These are phyloP conservation scores for Andricus grossulariae DNA, from an alignment of 1,140 invertebrate species.

Conservation along the genomic window DNA sequence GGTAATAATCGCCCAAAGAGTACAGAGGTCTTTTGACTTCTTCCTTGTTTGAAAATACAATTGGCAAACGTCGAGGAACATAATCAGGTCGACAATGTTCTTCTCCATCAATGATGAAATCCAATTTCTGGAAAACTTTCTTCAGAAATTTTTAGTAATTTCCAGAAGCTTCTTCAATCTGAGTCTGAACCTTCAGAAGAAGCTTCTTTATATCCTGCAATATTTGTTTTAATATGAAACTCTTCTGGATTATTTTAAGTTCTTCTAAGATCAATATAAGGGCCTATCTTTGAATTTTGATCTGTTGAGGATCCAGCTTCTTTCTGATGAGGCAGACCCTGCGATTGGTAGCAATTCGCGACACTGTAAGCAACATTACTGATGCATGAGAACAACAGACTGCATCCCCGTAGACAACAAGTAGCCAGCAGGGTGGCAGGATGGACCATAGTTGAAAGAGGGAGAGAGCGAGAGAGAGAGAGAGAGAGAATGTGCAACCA, in stretches of 20 bases:
- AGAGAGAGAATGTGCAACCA: conserved; percentile 35
- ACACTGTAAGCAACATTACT: conserved; percentile 44
- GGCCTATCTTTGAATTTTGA: no score
- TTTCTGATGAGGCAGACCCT: background rate
- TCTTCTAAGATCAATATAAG: no score
- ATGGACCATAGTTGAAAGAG: conserved; percentile 30
- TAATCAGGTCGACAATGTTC: conserved; percentile 65
- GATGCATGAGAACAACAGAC: conserved; percentile 38
- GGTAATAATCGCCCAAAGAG: conserved; percentile 70
- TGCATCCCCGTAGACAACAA: conserved; percentile 39
- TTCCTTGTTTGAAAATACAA: conserved; percentile 64
- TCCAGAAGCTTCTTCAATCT: no score
- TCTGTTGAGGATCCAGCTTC: no score
- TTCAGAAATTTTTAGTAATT: no score
- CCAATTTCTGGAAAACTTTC: no score
- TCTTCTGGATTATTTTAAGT: no score
- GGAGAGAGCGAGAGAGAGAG: conserved; percentile 26
- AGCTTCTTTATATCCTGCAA: no score
- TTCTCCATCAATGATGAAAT: conserved; percentile 48
- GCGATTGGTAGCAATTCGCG: conserved; percentile 8
- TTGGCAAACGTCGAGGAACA: conserved; percentile 68
- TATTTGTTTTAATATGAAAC: no score
- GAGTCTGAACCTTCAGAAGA: no score
- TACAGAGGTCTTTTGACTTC: conserved; percentile 56
- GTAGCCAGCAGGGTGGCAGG: conserved; percentile 42